Evolutionary conservation across 2,113 vertebrate genomes (phyloP).

Genomic region (Gallinago paraguaiae): DNA sequence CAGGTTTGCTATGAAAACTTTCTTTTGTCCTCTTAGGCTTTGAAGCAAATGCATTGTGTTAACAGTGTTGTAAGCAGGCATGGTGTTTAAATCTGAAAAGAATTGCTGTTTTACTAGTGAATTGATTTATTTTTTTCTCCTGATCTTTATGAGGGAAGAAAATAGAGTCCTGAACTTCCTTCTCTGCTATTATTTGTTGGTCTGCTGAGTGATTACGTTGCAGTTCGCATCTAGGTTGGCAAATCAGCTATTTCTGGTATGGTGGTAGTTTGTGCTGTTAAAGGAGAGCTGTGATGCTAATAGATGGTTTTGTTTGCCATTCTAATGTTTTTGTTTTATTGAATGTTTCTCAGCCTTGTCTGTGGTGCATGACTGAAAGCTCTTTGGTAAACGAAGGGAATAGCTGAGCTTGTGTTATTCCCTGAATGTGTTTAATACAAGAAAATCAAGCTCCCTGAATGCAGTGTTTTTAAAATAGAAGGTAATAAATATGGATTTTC

Average conservation of each 20-base stretch:
- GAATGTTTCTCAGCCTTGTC: conserved; percentile 13
- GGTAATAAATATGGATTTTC: background rate
- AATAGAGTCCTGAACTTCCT: background rate
- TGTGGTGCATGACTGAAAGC: conserved; percentile 12
- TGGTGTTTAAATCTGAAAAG: background rate
- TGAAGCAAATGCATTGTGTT: background rate
- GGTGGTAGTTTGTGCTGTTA: conserved; percentile 17
- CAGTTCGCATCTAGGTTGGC: background rate
- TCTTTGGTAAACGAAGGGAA: background rate
- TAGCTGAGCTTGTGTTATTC: background rate
- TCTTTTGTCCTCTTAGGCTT: conserved; percentile 12
- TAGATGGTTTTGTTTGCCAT: conserved; percentile 1
- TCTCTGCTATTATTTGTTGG: conserved; percentile 14
- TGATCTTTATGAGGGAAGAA: background rate
- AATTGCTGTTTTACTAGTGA: background rate
- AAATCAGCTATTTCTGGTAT: conserved; percentile 28
- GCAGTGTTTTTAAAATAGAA: background rate
- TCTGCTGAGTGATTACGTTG: conserved; percentile 15
- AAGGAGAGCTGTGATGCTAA: background rate
- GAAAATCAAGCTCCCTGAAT: conserved; percentile 20
- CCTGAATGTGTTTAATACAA: background rate
- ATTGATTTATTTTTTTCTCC: background rate
- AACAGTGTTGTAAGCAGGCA: background rate
- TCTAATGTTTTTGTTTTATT: background rate
- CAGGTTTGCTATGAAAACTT: conserved; percentile 25